Evolutionary conservation across 2,888 invertebrate genomes (phyloP), one percentile per base, ranked within the genome.

Genomic region (Hetaerina titia): DNA sequence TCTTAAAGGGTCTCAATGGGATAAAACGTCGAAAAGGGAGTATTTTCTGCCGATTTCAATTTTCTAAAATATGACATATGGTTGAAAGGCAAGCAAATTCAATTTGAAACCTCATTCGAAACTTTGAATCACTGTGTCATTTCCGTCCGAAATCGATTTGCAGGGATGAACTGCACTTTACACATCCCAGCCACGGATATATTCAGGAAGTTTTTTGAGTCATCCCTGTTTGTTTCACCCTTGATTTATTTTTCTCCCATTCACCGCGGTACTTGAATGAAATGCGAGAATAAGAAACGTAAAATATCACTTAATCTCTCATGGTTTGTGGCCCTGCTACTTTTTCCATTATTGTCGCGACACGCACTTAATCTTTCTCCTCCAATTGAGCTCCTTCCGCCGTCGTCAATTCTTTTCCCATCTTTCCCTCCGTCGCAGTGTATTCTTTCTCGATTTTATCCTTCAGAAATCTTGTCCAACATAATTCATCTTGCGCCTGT

Each of bases 321-420:
- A 81, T 81, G 81, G 81, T 81, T 81, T 81, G 81, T 81, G 13
- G 81, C 81, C 13, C 81, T 81, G 81, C 31, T 81, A 31, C 81
- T 81, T 81, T 81, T 81, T 81, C 81, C 31, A 81, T 81, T 81
- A 81, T 81, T 81, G 81, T 81, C 81, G 81, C 31, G 31, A 81
- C 81, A 31, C 81, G 81, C 81, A 81, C 81, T 81, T 31, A 81
- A 81, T 81, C 81, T 31, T 81, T 8, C 15, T 31, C 31, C 25
- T 81, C 81, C 81, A 81, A 81, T 81, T 81, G 81, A 31, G 81
- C 81, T 25, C 31, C 81, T 81, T 81, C 31, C 81, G n/a, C 13
- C 81, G 31, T 81, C 81, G 81, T 81, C 81, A n/a, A 81, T 81
- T 81, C 31, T 81, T 81, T 81, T n/a, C 69, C 22, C 69, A 69